Percentiles rank a stretch among this genome's conserved stretches.
Evolutionary conservation across 2,113 vertebrate species (phyloP).

Genomic region (Indicator maculatus): DNA sequence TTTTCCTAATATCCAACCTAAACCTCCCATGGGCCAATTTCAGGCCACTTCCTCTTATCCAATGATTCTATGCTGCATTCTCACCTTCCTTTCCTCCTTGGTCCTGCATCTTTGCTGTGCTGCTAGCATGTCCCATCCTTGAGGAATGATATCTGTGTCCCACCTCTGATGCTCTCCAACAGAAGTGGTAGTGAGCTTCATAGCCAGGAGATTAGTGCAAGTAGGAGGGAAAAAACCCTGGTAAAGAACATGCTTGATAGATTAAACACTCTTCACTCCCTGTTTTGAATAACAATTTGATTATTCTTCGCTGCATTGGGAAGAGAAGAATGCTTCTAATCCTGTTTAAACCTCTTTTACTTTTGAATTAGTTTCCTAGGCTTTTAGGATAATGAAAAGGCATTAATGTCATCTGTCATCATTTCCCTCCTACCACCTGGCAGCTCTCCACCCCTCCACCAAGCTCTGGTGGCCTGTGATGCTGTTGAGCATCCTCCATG

Average conservation of each 20-base stretch:
- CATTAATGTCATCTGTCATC: background rate
- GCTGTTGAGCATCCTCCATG: accelerated
- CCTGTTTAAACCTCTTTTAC: conserved; percentile 45
- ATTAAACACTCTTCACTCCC: background rate
- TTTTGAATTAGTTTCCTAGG: conserved; percentile 20
- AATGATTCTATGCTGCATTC: no score
- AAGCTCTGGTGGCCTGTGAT: background rate
- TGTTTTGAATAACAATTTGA: conserved; percentile 8
- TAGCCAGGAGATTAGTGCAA: background rate
- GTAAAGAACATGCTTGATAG: background rate
- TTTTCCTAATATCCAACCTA: background rate
- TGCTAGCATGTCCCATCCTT: background rate
- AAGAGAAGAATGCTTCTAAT: conserved; percentile 24
- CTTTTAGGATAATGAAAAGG: conserved; percentile 49
- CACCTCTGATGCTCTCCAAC: accelerated
- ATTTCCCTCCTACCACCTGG: background rate
- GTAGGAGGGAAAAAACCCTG: background rate
- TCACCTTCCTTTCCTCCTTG: background rate
- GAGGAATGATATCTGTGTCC: accelerated
- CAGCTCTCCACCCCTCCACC: no score
- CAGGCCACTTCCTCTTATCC: background rate
- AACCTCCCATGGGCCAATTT: background rate
- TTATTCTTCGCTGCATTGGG: background rate
- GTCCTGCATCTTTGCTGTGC: background rate
- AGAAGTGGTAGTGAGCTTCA: background rate